Evolutionary conservation across 2,113 vertebrate species (phyloP), one percentile per base, ranked within the genome.

Genomic region (Acanthisitta chloris): DNA sequence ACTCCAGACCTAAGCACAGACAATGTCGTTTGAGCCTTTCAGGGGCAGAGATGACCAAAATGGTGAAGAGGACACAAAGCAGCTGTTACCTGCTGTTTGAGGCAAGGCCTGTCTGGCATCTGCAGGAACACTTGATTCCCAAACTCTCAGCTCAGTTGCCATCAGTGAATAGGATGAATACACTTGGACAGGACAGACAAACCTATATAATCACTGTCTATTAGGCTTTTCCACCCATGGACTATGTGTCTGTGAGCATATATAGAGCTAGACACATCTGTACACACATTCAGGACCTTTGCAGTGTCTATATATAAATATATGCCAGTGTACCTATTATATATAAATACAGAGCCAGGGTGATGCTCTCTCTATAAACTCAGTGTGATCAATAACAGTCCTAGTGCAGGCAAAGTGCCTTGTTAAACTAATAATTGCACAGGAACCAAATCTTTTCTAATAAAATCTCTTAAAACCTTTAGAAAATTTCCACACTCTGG

Each of bases 381-480:
- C 59, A 36, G 19, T 20, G 57, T 74, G 86, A 92, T 96, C 96
- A 72, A 90, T 96, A 95, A 84, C 66, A 80, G 52, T 62, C 72
- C 86, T 33, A n/a, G 45, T 58, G 72, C 57, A 86, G 70, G 66
- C 86, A 51, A 89, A 94, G 80, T 73, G 86, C 81, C 88, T 94
- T 87, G 88, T 92, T 96, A 96, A 94, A 87, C 70, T 77, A 94
- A 95, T 96, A 92, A 95, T 86, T 95, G 83, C 81, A 77, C 51
- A 51, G 91, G 58, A 95, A 57, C 88, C 83, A 96, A 95, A 96
- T 92, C 80, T 59, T 74, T 90, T 65, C 88, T 69, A 92, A 94
- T 94, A 95, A 94, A 94, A 89, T 89, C 92, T 96, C 91, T 85
- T 87, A 72, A 95, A 96, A 82, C 86, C 83, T 94, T 79, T 94